Evolutionary conservation across 64 coral and sea anemone species (phyloP).

Genomic region (Dendrophyllia cribrosa): DNA sequence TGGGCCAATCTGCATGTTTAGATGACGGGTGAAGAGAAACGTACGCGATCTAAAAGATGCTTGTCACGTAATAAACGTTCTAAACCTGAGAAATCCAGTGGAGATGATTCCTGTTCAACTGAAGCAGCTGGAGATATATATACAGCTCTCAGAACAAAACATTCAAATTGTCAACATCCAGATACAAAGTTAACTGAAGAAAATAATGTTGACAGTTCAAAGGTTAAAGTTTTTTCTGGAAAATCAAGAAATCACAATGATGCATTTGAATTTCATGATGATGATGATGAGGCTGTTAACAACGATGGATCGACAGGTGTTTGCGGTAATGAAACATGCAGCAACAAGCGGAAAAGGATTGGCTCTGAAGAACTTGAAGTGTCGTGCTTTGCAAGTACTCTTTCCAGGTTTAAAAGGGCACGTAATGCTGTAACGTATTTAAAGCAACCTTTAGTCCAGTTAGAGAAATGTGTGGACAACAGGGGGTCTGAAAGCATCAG

Average conservation of each 20-base stretch:
- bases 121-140: not conserved
- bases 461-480: conserved; percentile 14
- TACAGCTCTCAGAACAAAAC: not conserved
- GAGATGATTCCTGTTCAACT: not conserved
- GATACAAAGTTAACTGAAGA: not conserved
- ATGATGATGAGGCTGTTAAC: not conserved
- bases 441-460: conserved; percentile 4
- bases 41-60: not conserved
- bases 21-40: conserved; percentile 30
- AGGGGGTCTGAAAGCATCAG: not conserved
- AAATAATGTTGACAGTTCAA: not conserved
- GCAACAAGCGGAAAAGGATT: conserved; percentile 24
- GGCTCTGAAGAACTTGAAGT: conserved; percentile 7
- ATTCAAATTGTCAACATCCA: not conserved
- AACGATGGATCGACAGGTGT: not conserved
- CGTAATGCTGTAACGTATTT: not conserved
- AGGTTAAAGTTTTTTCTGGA: not conserved
- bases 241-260: not conserved
- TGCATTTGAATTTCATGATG: not conserved
- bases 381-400: not conserved
- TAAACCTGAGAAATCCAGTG: not conserved
- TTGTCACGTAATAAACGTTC: conserved; percentile 36
- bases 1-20: conserved; percentile 1
- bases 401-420: conserved; percentile 39
- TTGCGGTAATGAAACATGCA: not conserved